A percentile compares a stretch with the other conserved stretches of the same genome.
Conservation (phyloP, 2,888 invertebrate genomes). For the Drosophila crucigera region DNA sequence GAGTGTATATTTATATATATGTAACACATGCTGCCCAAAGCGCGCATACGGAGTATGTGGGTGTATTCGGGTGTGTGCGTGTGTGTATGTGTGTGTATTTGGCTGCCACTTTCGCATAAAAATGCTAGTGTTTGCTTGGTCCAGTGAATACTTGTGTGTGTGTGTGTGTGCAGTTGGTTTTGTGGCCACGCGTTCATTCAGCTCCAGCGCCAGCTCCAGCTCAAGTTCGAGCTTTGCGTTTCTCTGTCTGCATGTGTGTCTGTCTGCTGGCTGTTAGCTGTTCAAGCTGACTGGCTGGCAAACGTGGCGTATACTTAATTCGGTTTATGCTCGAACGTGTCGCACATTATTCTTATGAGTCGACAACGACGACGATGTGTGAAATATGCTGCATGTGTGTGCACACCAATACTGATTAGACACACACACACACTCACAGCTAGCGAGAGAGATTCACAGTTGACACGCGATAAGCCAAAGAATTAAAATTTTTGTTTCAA, state of each 20-base stretch:
- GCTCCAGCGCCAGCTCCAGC: constrained; percentile 9
- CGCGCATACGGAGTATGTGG: constrained; percentile 2
- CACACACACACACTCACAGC: constrained; percentile 12
- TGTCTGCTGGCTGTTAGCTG: constrained; percentile 33
- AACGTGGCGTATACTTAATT: constrained; percentile 79
- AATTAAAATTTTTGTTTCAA: constrained; percentile 65
- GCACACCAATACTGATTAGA: constrained; percentile 73
- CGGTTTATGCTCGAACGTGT: constrained; percentile 78
- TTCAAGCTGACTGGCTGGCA: constrained; percentile 52
- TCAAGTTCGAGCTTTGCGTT: constrained; percentile 18
- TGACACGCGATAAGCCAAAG: constrained; percentile 53
- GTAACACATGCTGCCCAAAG: constrained; percentile 31
- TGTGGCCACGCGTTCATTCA: constrained; percentile 54
- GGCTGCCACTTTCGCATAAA: constrained; percentile 73
- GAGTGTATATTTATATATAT: constrained; percentile 8
- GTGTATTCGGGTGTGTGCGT: background rate
- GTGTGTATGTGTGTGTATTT: constrained; percentile 44
- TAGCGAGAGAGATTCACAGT: constrained; percentile 9
- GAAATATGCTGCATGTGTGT: constrained; percentile 78
- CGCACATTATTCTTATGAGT: constrained; percentile 75
- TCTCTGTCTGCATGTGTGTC: constrained; percentile 18
- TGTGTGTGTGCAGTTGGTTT: constrained; percentile 54
- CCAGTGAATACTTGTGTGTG: constrained; percentile 37
- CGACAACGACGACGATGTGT: constrained; percentile 70
- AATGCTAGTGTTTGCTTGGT: constrained; percentile 61